phyloP scores from a whole-genome alignment of 2,888 invertebrate genomes.

The Stenoptilia bipunctidactyla region DNA sequence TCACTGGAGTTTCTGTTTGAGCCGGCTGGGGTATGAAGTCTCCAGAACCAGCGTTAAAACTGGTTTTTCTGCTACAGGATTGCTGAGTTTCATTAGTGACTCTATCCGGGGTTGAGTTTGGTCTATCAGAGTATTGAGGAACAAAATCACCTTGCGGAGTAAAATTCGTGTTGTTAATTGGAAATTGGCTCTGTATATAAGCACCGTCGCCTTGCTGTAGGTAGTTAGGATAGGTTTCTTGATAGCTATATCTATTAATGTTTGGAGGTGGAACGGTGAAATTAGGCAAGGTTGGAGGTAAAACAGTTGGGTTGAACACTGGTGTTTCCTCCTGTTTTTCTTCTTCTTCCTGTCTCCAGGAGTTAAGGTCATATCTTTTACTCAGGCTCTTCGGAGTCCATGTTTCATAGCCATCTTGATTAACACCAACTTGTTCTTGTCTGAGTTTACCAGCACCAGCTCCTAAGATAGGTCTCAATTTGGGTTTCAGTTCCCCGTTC shows the following conservation, averaged over 20 bases:
- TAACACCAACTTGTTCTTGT: slow-evolving; percentile 35
- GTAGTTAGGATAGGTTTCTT: slow-evolving; percentile 36
- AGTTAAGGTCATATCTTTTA: slow-evolving; percentile 54
- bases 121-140: slow-evolving; percentile 19
- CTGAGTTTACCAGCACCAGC: slow-evolving; percentile 47
- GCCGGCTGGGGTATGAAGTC: neutral
- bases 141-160: slow-evolving; percentile 35
- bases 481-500: slow-evolving; percentile 49
- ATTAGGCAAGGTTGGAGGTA: slow-evolving; percentile 28
- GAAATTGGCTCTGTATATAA: slow-evolving; percentile 47
- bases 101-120: slow-evolving; percentile 25
- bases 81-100: slow-evolving; percentile 44
- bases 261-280: slow-evolving; percentile 31
- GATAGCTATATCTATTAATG: slow-evolving; percentile 27
- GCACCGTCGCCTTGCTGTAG: slow-evolving; percentile 55
- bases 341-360: slow-evolving; percentile 50
- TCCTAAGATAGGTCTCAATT: slow-evolving; percentile 51
- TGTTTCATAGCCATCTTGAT: slow-evolving; percentile 41
- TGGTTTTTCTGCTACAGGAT: neutral
- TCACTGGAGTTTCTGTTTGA: slow-evolving; percentile 2
- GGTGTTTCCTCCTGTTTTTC: slow-evolving; percentile 42
- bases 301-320: slow-evolving; percentile 37
- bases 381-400: slow-evolving; percentile 44
- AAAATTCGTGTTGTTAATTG: slow-evolving; percentile 25
- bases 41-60: slow-evolving; percentile 19